Evolutionary conservation across 2,797 vertebrate species (phyloP), one percentile per base, ranked within the genome.

Genomic region (Sebastes melanostomus): DNA sequence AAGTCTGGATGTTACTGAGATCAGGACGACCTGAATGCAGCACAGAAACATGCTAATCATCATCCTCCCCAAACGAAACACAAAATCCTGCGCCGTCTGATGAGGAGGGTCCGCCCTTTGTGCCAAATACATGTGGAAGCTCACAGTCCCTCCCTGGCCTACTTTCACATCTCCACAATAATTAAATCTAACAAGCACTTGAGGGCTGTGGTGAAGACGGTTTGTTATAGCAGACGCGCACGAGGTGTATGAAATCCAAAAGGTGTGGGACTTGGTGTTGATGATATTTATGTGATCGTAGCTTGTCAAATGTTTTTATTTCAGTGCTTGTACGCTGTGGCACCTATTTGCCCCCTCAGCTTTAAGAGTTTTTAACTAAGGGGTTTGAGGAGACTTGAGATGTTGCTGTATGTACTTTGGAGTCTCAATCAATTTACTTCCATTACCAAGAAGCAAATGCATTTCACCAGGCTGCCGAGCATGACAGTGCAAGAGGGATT

Each of bases 121-220:
- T 88, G 81, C 85, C 88, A 79, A 83, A 91, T 77, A 66, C 65
- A 77, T 38, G 71, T 56, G 67, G 76, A 84, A 77, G 83, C 77
- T 86, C 66, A 65, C 77, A 73, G 78, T 76, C 83, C 72, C 71
- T 78, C 86, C 73, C 70, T 92, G 93, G 71, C 93, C 92, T 94
- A 94, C 91, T 94, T 95, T 93, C 80, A 87, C 90, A 87, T 88
- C 80, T 83, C 66, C 77, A 85, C 85, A 85, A 90, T 94, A 94
- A 95, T 96, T 94, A 91, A 92, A 91, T 88, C 88, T 79, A 92
- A 90, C 84, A 78, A 81, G 78, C 87, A 85, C 75, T 88, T 59
- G 67, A 77, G 76, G 83, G 88, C 83, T 89, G 81, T 78, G 52
- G 65, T 67, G 38, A 75, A 58, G 63, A 58, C 36, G 56, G 34